Percentiles rank a stretch among this genome's conserved stretches.
Evolutionary conservation across 2,113 vertebrate genomes (phyloP).

Genomic region (Stegastes partitus): DNA sequence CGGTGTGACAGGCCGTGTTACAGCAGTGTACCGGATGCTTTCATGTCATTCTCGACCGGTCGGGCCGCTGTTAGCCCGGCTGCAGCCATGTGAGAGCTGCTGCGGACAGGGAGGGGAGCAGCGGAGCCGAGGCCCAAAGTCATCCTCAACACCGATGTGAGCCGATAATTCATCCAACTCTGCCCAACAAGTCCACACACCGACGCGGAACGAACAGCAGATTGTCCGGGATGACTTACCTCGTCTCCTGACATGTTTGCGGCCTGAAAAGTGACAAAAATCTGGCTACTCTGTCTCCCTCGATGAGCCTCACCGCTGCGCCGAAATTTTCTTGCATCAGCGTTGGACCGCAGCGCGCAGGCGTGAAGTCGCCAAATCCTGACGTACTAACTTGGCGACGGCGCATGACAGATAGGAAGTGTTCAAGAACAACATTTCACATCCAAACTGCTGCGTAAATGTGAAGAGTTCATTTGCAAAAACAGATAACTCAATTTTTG

Average conservation of each 20-base stretch:
- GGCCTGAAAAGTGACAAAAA: not conserved
- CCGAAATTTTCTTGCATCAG: constrained; percentile 84
- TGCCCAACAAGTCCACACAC: not conserved
- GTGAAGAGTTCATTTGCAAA: no score
- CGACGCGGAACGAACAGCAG: fast-evolving
- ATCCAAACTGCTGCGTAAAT: not conserved
- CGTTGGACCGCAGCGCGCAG: constrained; percentile 58
- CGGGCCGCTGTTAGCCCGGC: constrained; percentile 40
- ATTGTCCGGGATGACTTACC: constrained; percentile 53
- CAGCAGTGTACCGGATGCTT: fast-evolving
- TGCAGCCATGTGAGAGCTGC: constrained; percentile 76
- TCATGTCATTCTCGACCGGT: not conserved
- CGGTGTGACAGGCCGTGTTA: fast-evolving
- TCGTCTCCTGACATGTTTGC: constrained; percentile 87
- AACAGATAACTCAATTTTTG: no score
- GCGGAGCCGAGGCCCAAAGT: constrained; percentile 70
- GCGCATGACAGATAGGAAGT: not conserved
- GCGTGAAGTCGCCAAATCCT: constrained; percentile 48
- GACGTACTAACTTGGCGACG: constrained; percentile 59
- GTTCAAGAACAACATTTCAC: constrained; percentile 34
- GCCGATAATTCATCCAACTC: not conserved
- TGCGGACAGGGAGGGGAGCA: constrained; percentile 44
- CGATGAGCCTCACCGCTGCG: constrained; percentile 36
- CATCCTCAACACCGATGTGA: constrained; percentile 26
- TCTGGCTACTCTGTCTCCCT: constrained; percentile 25